These are phyloP conservation scores for Thumatha senex DNA, from an alignment of 2,888 invertebrate genomes.

Conservation along the genomic window DNA sequence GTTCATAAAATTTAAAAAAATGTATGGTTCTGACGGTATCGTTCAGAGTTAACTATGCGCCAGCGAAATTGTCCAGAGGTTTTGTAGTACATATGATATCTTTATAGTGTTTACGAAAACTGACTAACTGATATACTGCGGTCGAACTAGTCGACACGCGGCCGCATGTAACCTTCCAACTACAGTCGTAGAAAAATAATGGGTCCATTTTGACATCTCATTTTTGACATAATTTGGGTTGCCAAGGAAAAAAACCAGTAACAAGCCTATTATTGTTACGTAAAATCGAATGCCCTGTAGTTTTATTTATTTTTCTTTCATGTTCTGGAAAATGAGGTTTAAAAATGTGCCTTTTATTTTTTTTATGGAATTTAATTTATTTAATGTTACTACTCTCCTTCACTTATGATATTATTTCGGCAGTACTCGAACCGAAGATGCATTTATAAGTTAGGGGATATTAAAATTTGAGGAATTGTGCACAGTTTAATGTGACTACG, in stretches of 20 bases:
- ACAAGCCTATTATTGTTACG: too few relatives aligned
- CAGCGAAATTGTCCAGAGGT: background rate
- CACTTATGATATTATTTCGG: slow-evolving; percentile 20
- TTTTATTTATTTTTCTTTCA: too few relatives aligned
- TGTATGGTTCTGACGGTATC: background rate
- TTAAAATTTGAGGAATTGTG: slow-evolving; percentile 73
- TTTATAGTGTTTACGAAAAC: slow-evolving; percentile 19
- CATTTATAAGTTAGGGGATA: slow-evolving; percentile 39
- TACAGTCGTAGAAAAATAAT: too few relatives aligned
- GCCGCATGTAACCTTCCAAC: slow-evolving; percentile 14
- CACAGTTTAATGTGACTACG: slow-evolving; percentile 68
- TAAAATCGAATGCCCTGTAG: too few relatives aligned
- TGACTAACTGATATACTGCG: slow-evolving; percentile 24
- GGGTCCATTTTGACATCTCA: too few relatives aligned
- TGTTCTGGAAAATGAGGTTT: too few relatives aligned
- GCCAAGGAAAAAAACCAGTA: too few relatives aligned
- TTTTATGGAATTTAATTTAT: slow-evolving; percentile 23
- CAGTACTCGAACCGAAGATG: slow-evolving; percentile 28
- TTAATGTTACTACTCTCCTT: slow-evolving; percentile 7
- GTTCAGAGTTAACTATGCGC: background rate
- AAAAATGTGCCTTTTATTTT: too few relatives aligned
- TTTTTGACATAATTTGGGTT: too few relatives aligned
- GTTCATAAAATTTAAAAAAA: too few relatives aligned
- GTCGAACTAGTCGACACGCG: slow-evolving; percentile 34
- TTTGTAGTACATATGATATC: slow-evolving; percentile 16